Evolutionary conservation across 2,113 vertebrate species (phyloP).

Genomic region (Bagarius yarrelli): DNA sequence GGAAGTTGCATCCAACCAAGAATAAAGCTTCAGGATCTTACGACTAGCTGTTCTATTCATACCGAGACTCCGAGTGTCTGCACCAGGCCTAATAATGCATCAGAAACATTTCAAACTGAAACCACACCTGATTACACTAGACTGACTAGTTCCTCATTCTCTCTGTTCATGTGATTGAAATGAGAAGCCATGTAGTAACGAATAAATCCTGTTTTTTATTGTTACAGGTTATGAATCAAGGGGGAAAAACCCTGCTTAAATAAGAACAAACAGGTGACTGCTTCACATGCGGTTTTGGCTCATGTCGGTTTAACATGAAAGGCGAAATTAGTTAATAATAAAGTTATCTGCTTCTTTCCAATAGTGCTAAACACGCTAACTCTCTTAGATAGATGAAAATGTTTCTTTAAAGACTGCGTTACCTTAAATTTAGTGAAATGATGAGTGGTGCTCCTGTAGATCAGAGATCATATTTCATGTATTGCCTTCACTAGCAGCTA

Average conservation of each 20-base stretch:
- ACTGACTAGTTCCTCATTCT: background rate
- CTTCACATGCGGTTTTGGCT: background rate
- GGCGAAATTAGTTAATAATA: too few species aligned
- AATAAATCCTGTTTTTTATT: background rate
- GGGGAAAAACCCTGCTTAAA: background rate
- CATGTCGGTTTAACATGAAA: background rate
- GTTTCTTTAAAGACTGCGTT: too few species aligned
- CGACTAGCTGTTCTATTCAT: background rate
- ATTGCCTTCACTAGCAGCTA: too few species aligned
- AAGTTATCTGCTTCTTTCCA: too few species aligned
- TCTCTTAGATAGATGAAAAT: too few species aligned
- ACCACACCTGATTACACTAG: background rate
- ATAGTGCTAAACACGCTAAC: too few species aligned
- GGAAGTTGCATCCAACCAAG: background rate
- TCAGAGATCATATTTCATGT: too few species aligned
- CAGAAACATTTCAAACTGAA: background rate
- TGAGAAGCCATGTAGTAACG: background rate
- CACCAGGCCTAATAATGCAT: background rate
- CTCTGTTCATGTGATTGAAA: slow-evolving; percentile 4
- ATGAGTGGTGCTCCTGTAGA: too few species aligned
- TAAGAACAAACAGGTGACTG: background rate
- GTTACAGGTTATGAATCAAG: background rate
- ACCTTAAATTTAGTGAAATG: too few species aligned
- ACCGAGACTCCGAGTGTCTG: background rate
- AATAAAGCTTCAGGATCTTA: background rate